These are phyloP conservation scores for Cataglyphis livida DNA, from an alignment of 2,888 invertebrate species.

Conservation along the genomic window DNA sequence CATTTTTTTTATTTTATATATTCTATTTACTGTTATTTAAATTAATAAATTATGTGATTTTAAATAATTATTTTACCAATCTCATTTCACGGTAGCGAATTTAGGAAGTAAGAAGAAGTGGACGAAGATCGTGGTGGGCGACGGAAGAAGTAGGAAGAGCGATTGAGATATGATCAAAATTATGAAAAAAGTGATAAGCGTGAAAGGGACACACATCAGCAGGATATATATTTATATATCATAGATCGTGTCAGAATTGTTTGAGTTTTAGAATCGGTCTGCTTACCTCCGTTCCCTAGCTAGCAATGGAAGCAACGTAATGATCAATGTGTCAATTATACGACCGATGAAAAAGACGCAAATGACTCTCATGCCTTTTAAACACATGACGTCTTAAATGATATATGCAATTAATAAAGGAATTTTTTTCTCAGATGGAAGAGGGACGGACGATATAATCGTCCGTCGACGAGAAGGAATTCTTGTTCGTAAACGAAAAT, in stretches of 20 bases:
- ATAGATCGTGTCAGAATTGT: slow-evolving; percentile 68
- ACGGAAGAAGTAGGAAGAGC: slow-evolving; percentile 57
- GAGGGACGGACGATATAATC: not conserved
- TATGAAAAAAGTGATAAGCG: slow-evolving; percentile 67
- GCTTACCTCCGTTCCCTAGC: slow-evolving; percentile 85
- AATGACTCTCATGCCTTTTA: slow-evolving; percentile 53
- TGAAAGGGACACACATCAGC: slow-evolving; percentile 75
- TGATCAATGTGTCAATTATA: slow-evolving; percentile 80
- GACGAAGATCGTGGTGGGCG: slow-evolving; percentile 52
- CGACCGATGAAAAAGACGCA: slow-evolving; percentile 63
- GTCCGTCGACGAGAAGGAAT: slow-evolving; percentile 22
- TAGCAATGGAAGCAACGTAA: slow-evolving; percentile 84
- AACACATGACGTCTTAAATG: slow-evolving; percentile 39
- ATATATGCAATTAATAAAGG: slow-evolving; percentile 20
- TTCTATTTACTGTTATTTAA: not conserved
- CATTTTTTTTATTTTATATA: not conserved
- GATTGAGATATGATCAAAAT: slow-evolving; percentile 62
- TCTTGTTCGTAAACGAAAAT: slow-evolving; percentile 21
- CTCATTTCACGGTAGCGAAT: slow-evolving; percentile 61
- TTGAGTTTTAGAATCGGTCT: slow-evolving; percentile 68
- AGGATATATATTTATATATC: slow-evolving; percentile 72
- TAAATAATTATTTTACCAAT: slow-evolving; percentile 31
- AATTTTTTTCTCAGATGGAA: slow-evolving; percentile 2
- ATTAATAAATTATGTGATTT: not conserved
- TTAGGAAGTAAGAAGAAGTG: slow-evolving; percentile 50